phyloP scores from a whole-genome alignment of 2,888 invertebrate genomes.

The Nymphalis urticae region DNA sequence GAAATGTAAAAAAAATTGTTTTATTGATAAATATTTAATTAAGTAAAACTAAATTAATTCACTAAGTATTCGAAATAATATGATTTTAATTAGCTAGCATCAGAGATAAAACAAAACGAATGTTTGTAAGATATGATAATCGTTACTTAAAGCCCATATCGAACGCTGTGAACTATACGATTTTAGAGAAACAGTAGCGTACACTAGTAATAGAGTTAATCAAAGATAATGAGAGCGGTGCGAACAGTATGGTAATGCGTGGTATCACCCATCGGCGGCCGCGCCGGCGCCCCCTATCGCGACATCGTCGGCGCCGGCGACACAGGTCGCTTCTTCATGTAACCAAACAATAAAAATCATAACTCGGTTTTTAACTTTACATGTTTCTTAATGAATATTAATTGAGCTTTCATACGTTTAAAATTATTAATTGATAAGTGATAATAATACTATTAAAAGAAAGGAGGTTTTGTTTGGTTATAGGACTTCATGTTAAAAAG shows the following conservation, averaged over 20 bases:
- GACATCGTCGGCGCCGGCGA: slow-evolving; percentile 64
- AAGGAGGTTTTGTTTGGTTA: too few relatives aligned
- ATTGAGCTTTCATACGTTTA: too few relatives aligned
- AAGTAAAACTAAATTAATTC: too few relatives aligned
- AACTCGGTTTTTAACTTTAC: slow-evolving; percentile 5
- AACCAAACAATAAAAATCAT: slow-evolving; percentile 21
- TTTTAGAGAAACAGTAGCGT: slow-evolving; percentile 24
- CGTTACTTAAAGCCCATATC: background rate
- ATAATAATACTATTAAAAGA: too few relatives aligned
- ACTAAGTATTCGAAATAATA: too few relatives aligned
- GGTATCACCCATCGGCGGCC: slow-evolving; percentile 60
- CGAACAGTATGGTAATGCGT: slow-evolving; percentile 71
- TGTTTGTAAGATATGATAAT: background rate
- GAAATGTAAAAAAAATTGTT: too few relatives aligned
- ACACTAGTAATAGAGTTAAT: slow-evolving; percentile 56
- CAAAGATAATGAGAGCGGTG: slow-evolving; percentile 58
- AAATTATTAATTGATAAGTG: too few relatives aligned
- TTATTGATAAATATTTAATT: too few relatives aligned
- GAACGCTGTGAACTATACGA: slow-evolving; percentile 20
- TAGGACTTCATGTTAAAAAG: too few relatives aligned
- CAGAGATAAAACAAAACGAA: background rate
- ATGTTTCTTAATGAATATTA: slow-evolving; percentile 4
- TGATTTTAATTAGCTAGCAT: background rate
- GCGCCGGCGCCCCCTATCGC: slow-evolving; percentile 64
- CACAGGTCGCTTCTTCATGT: slow-evolving; percentile 36